Evolutionary conservation across 2,888 invertebrate genomes (phyloP).

Genomic region (Drosophila cracens): DNA sequence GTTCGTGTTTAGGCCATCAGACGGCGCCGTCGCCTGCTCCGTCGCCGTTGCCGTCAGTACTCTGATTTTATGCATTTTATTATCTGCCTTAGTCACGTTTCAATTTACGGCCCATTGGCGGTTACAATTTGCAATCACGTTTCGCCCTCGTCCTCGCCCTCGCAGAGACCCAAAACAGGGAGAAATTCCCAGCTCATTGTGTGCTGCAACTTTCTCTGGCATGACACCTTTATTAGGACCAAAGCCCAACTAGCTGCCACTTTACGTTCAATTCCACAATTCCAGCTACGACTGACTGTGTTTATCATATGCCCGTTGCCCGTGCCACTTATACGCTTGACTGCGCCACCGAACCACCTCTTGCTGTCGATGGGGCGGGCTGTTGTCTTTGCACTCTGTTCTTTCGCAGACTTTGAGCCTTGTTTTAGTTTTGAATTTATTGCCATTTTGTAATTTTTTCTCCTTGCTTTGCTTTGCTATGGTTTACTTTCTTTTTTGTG

Average conservation of each 20-base stretch:
- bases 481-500: constrained; percentile 28
- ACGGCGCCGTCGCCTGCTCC: constrained; percentile 22
- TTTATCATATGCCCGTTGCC: constrained; percentile 75
- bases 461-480: constrained; percentile 14
- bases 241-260: constrained; percentile 40
- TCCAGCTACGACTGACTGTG: constrained; percentile 49
- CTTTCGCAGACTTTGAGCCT: constrained; percentile 43
- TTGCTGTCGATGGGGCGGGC: constrained; percentile 18
- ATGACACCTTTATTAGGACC: constrained; percentile 74
- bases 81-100: constrained; percentile 83
- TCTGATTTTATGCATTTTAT: constrained; percentile 83
- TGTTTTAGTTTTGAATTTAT: constrained; percentile 81
- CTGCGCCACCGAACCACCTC: constrained; percentile 40
- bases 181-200: constrained; percentile 22
- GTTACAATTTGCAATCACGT: constrained; percentile 85
- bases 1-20: constrained; percentile 58
- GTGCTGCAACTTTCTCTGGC: constrained; percentile 63
- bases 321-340: constrained; percentile 63
- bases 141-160: constrained; percentile 53
- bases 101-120: constrained; percentile 85
- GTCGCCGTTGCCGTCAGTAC: constrained; percentile 56
- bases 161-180: constrained; percentile 2
- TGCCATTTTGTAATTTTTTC: constrained; percentile 74
- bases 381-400: constrained; percentile 14
- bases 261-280: constrained; percentile 23